Evolutionary conservation across 2,888 invertebrate species (phyloP), one percentile per base, ranked within the genome.

Genomic region (Elmis aenea): DNA sequence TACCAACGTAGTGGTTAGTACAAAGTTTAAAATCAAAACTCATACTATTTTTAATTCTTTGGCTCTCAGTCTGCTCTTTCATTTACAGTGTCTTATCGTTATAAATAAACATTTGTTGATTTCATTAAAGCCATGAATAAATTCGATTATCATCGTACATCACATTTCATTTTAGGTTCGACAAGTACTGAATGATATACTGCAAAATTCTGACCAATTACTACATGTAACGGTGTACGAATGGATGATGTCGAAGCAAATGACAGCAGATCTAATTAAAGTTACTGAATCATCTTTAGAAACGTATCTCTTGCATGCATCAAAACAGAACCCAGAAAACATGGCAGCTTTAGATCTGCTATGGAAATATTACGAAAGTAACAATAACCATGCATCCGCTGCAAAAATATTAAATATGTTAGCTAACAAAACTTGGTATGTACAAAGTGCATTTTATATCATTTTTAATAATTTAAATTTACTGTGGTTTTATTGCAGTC

Each of bases 311-410:
- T 76, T 73, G 30, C 71, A 73, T 68, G 76, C 68, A 32, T 76
- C 73, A 28, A 73, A 67, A 42, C 70, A 71, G 35, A 70, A 73
- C 62, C 76, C 80, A 5, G 75, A 82, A 27, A 48, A 53, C 40
- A 45, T 50, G 3, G 25, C 31, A 20, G 68, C 83, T 12, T 75
- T 86, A 46, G 91, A 95, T 63, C 70, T 97, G 46, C 70, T 97
- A 35, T 97, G 97, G 96, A 92, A 92, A 67, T 94, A 88, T 63
- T 93, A 96, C 58, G 95, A 97, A 67, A 85, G 86, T 62, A 85
- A 83, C 57, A 85, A 85, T 14, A 91, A 95, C 64, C 96, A 93
- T 61, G 79, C 86, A 1, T 85, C 90, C 5, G 97, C 97, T 1
- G 94, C 97, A 0, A 81, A 85, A 56, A 88, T 96, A 47, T 73